These are phyloP conservation scores for Falco novaeseelandiae DNA, from an alignment of 2,797 vertebrate genomes.

Conservation along the genomic window DNA sequence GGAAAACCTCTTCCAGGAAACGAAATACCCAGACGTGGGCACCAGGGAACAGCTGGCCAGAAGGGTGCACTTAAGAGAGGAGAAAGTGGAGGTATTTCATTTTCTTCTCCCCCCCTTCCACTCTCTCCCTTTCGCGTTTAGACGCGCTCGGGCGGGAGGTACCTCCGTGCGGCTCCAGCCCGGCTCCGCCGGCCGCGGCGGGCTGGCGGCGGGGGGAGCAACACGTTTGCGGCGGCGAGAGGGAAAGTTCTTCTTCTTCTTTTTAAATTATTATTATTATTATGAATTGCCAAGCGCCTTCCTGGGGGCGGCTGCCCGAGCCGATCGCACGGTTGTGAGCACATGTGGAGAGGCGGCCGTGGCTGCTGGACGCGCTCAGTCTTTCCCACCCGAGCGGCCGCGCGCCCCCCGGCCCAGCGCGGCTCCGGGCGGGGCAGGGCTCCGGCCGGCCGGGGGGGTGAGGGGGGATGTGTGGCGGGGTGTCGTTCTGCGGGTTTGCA, in stretches of 20 bases:
- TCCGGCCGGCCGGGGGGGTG: background rate
- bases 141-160: background rate
- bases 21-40: conserved; percentile 97
- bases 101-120: background rate
- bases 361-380: background rate
- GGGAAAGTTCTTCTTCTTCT: background rate
- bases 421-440: background rate
- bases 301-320: background rate
- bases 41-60: conserved; percentile 95
- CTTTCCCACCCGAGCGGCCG: background rate
- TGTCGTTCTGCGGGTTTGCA: accelerated
- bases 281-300: background rate
- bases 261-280: too few species aligned
- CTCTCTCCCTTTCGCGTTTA: background rate
- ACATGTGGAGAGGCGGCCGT: background rate
- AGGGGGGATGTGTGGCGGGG: too few species aligned
- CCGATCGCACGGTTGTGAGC: background rate
- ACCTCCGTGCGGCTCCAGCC: background rate
- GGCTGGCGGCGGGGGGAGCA: background rate
- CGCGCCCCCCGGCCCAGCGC: background rate
- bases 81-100: conserved; percentile 92
- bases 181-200: background rate
- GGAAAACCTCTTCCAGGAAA: conserved; percentile 96
- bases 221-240: background rate
- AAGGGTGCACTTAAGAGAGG: conserved; percentile 95